These are phyloP conservation scores for Eudasyphora cyanicolor DNA, from an alignment of 2,888 invertebrate genomes.

Conservation along the genomic window DNA sequence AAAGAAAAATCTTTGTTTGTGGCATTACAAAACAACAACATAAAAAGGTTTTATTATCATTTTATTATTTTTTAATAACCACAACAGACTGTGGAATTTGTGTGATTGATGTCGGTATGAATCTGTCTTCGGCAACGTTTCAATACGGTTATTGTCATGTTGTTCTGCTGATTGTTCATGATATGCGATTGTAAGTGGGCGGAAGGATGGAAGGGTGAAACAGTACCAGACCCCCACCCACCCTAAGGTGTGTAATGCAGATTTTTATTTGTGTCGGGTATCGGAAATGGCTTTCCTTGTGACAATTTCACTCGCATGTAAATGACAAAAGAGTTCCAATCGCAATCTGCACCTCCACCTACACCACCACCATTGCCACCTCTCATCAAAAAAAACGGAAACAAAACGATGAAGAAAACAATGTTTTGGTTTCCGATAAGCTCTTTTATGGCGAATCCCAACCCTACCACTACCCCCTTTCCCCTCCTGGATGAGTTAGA, in stretches of 20 bases:
- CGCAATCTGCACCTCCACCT: background rate
- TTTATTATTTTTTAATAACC: constrained; percentile 31
- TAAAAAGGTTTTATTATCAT: constrained; percentile 14
- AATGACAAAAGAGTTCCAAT: background rate
- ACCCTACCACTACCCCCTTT: too few relatives aligned
- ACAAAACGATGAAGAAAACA: background rate
- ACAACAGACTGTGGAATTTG: background rate
- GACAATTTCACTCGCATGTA: constrained; percentile 17
- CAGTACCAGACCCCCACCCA: background rate
- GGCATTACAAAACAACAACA: background rate
- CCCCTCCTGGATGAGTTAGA: background rate
- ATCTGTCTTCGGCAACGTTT: background rate
- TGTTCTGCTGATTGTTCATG: background rate
- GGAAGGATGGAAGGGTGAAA: background rate
- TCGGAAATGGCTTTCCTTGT: background rate
- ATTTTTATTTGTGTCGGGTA: background rate
- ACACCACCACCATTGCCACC: background rate
- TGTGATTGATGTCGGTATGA: background rate
- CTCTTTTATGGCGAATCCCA: constrained; percentile 2
- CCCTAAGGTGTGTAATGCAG: background rate
- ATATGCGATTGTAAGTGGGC: background rate
- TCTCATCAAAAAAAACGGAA: background rate
- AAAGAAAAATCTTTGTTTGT: constrained; percentile 8
- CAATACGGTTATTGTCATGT: constrained; percentile 1
- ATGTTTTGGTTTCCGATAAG: constrained; percentile 34